Evolutionary conservation across 64 coral and sea anemone species (phyloP), one percentile per base, ranked within the genome.

Genomic region (Exaiptasia diaphana): DNA sequence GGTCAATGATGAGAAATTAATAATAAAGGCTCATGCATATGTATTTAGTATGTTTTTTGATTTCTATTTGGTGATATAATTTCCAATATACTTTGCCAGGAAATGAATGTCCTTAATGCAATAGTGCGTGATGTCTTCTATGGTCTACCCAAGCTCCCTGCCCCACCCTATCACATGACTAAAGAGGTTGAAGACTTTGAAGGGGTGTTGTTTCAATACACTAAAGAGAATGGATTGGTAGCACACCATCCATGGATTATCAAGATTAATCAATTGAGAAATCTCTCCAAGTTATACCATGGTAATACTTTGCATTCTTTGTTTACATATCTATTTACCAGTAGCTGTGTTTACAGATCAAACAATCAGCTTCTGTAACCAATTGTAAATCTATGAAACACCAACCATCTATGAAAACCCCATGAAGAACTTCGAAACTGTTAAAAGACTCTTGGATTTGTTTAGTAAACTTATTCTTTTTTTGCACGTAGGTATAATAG

Each of bases 151-250:
- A 88, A 71, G n/a, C 76, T 85, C 12, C 73, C 73, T 4, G 38
- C 64, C n/a, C 78, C 73, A 41, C 78, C 89, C 4, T 91, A 92
- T 24, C 94, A 97, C 59, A 56, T 88, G 15, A 97, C 85, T 58
- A 97, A 92, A 64, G 83, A 88, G 13, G 55, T 82, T 46, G 88
- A 91, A 68, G 85, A 91, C 55, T 97, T 97, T 39, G 94, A 97
- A 41, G 81, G 53, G 4, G 55, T 89, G n/a, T 78, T 97, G 7
- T 43, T 92, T 43, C 73, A 91, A 21, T 71, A 91, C 53, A 87
- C 89, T 10, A 68, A 70, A 42, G 94, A 97, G 33, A 92, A 92
- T 24, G 94, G 89, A 8, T 63, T 97, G 67, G 85, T 97, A 24
- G 74, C 94, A 5, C 89, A 88, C 41, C 84, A 71, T 2, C 61